A percentile compares a stretch with the other conserved stretches of the same genome.
Conservation (phyloP, 2,797 vertebrate species). For the Bovichtus diacanthus region DNA sequence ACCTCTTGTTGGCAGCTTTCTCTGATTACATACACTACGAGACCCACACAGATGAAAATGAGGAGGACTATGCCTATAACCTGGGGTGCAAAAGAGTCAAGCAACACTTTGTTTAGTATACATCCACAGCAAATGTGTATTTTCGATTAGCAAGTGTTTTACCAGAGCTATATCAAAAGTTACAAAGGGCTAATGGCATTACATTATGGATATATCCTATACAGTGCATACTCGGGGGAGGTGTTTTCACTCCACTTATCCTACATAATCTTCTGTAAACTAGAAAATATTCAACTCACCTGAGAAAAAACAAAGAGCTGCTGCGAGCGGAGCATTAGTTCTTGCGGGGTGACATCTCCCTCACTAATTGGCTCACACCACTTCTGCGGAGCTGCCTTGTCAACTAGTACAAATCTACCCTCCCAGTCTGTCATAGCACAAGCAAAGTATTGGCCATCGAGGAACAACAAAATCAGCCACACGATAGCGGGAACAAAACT, state of each 20-base stretch:
- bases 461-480: conserved; percentile 86
- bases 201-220: neutral
- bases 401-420: conserved; percentile 84
- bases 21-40: conserved; percentile 84
- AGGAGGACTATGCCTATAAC: conserved; percentile 86
- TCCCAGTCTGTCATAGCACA: conserved; percentile 87
- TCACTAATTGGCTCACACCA: conserved; percentile 84
- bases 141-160: conserved; percentile 6
- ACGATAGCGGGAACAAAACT: conserved; percentile 83
- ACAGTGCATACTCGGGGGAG: neutral
- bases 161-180: neutral
- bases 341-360: conserved; percentile 76
- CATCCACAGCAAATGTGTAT: neutral
- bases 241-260: conserved; percentile 9
- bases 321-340: conserved; percentile 85
- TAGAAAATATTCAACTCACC: conserved; percentile 70
- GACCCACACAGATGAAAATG: conserved; percentile 86
- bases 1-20: conserved; percentile 82
- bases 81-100: conserved; percentile 64
- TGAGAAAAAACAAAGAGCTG: conserved; percentile 85
- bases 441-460: conserved; percentile 86
- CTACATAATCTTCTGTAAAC: neutral
- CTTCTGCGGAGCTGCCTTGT: conserved; percentile 85
- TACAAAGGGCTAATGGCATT: neutral
- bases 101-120: conserved; percentile 42